Conservation (phyloP, 2,888 invertebrate species). For the Adineta ricciae region DNA sequence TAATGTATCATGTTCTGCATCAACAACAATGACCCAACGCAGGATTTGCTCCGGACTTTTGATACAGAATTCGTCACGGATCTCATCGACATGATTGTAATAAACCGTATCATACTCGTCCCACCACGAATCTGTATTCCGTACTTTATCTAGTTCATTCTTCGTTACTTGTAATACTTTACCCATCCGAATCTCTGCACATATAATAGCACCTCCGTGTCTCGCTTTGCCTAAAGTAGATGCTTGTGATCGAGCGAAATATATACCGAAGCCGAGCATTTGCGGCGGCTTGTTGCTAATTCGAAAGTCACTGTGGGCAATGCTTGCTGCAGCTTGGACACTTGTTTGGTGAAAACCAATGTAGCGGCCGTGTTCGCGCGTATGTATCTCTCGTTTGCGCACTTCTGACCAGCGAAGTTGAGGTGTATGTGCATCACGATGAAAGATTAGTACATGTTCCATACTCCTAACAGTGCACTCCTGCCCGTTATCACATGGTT, state of each 20-base stretch:
- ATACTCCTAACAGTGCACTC: neutral
- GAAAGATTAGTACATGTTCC: neutral
- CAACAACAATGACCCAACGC: neutral
- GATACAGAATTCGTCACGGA: neutral
- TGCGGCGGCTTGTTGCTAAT: neutral
- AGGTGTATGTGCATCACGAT: neutral
- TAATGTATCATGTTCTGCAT: neutral
- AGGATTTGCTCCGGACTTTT: neutral
- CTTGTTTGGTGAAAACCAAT: neutral
- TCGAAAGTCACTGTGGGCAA: neutral
- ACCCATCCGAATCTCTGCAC: neutral
- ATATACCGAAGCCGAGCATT: neutral
- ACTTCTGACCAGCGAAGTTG: neutral
- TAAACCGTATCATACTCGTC: neutral
- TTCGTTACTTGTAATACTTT: neutral
- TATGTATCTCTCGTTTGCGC: neutral
- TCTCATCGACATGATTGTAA: neutral
- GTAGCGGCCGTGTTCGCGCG: neutral
- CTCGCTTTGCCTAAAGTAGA: neutral
- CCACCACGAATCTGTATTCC: neutral
- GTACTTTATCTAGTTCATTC: neutral
- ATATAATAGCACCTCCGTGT: neutral
- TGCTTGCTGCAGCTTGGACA: neutral
- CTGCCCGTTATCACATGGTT: neutral
- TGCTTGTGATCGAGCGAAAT: neutral